Conservation (phyloP, 2,888 invertebrate genomes). For the Cataglyphis altisquamis region DNA sequence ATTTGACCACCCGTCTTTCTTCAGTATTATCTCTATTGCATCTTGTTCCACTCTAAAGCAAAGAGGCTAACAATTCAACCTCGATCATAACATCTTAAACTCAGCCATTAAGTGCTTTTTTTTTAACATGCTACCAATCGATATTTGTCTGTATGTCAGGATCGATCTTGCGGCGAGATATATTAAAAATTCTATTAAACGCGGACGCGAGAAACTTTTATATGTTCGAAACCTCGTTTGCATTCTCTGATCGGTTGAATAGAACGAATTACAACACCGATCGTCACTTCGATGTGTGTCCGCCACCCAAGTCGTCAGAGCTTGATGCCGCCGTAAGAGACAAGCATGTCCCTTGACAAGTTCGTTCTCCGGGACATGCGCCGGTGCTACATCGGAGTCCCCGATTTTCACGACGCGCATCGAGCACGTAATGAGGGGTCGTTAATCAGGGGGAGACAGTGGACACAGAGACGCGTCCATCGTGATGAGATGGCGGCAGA, state of each 20-base stretch:
- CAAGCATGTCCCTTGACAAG: constrained; percentile 78
- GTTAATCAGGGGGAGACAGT: constrained; percentile 67
- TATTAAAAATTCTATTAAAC: constrained; percentile 42
- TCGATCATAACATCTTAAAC: constrained; percentile 45
- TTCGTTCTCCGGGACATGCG: constrained; percentile 82
- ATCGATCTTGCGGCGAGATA: constrained; percentile 5
- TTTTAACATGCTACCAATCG: constrained; percentile 23
- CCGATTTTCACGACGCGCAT: constrained; percentile 70
- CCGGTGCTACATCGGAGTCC: constrained; percentile 64
- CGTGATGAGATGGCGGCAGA: constrained; percentile 43
- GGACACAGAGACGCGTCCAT: constrained; percentile 40
- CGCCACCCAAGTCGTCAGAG: constrained; percentile 74
- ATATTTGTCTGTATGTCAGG: constrained; percentile 27
- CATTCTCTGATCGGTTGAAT: constrained; percentile 59
- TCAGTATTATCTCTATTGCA: constrained; percentile 51
- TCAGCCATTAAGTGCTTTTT: constrained; percentile 32
- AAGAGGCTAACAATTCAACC: constrained; percentile 38
- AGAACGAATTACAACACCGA: constrained; percentile 64
- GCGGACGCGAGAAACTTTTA: neutral
- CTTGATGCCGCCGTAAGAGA: constrained; percentile 58
- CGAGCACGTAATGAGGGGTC: constrained; percentile 74
- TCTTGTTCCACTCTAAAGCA: constrained; percentile 51
- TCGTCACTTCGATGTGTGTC: constrained; percentile 62
- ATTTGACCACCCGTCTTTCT: constrained; percentile 54
- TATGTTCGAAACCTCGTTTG: constrained; percentile 31